These are phyloP conservation scores for Chromis chromis DNA, from an alignment of 2,797 vertebrate species.

Conservation along the genomic window DNA sequence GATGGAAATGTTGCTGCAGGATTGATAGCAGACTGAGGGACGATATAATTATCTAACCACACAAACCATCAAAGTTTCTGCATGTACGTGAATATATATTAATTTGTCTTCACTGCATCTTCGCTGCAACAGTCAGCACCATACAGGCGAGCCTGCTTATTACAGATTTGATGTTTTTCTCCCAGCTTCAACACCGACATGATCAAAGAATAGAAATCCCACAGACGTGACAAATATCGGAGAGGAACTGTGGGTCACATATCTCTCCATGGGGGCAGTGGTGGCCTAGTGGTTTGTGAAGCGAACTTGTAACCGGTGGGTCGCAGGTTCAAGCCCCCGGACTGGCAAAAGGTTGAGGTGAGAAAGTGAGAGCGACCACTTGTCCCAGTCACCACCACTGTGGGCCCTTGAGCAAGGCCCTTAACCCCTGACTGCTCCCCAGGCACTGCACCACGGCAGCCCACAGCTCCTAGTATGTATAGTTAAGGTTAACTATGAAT, in stretches of 20 bases:
- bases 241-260: conserved; percentile 24
- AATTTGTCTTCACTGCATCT: neutral
- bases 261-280: conserved; percentile 10
- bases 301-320: no score
- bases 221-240: conserved; percentile 39
- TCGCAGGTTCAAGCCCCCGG: no score
- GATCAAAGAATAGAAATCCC: conserved; percentile 21
- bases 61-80: neutral
- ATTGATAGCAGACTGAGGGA: neutral
- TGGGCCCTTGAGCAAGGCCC: no score
- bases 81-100: neutral
- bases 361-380: no score
- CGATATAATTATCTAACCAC: neutral
- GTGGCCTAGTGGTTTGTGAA: no score
- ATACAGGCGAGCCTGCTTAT: neutral
- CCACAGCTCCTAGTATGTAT: no score
- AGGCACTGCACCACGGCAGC: no score
- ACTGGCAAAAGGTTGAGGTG: no score
- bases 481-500: no score
- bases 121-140: neutral
- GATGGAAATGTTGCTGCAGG: neutral
- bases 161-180: conserved; percentile 8
- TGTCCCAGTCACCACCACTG: no score
- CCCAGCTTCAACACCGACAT: neutral
- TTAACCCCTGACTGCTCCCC: no score